Evolutionary conservation across 2,113 vertebrate genomes (phyloP).

Genomic region (Anguilla japonica): DNA sequence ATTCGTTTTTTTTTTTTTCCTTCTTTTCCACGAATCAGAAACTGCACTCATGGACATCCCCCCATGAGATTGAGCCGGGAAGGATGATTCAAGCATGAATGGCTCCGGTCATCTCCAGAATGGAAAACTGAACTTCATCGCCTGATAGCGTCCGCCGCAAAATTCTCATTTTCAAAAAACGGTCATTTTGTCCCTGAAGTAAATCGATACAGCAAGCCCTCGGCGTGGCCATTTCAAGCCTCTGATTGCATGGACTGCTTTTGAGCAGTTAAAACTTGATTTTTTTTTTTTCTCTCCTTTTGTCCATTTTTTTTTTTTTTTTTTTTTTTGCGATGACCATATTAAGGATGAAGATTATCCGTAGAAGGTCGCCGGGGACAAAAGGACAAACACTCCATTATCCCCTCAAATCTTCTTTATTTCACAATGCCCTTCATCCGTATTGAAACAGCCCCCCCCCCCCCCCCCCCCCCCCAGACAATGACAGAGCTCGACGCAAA

Average conservation of each 20-base stretch:
- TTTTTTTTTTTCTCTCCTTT: not conserved
- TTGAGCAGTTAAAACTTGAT: not conserved
- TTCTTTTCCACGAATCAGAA: too few species aligned
- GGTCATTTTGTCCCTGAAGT: not conserved
- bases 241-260: not conserved
- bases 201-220: not conserved
- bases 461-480: too few species aligned
- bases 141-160: not conserved
- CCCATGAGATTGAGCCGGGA: too few species aligned
- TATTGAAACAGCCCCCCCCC: not conserved
- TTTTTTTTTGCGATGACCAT: not conserved
- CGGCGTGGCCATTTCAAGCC: not conserved
- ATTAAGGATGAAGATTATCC: not conserved
- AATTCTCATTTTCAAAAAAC: not conserved
- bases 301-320: not conserved
- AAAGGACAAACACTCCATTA: not conserved
- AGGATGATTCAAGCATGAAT: too few species aligned
- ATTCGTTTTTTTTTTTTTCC: too few species aligned
- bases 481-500: not conserved
- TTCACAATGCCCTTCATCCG: not conserved
- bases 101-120: too few species aligned
- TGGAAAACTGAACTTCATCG: not conserved
- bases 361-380: not conserved
- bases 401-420: not conserved
- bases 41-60: too few species aligned